Percentiles rank a stretch among this genome's conserved stretches.
phyloP scores from a whole-genome alignment of 1,140 invertebrate genomes.

The Drosophila ironensis region DNA sequence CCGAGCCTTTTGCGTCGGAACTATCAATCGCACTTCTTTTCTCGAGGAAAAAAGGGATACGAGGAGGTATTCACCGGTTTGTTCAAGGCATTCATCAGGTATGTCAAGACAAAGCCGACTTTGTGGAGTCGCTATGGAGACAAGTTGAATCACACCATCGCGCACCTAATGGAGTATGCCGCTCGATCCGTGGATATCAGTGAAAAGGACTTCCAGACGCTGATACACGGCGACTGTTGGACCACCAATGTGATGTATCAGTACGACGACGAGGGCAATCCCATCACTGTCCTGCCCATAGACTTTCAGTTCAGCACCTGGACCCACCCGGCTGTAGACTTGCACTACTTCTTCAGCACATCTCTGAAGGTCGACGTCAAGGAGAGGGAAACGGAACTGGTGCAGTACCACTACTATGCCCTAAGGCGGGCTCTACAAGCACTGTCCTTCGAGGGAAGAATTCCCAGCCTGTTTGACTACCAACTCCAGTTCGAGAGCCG shows the following conservation, averaged over 20 bases:
- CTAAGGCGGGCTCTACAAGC: conserved; percentile 31
- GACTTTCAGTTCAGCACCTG: conserved; percentile 68
- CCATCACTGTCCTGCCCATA: conserved; percentile 78
- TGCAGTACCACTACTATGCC: conserved; percentile 62
- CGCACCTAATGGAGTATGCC: conserved; percentile 57
- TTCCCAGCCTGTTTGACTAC: conserved; percentile 63
- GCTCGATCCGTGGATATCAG: conserved; percentile 49
- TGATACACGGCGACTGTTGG: conserved; percentile 86
- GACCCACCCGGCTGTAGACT: conserved; percentile 52
- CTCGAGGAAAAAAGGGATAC: conserved; percentile 18
- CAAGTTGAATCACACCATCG: conserved; percentile 43
- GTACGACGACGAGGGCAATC: conserved; percentile 79
- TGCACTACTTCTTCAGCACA: conserved; percentile 71
- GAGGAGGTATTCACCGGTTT: conserved; percentile 13
- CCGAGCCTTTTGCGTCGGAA: conserved; percentile 22
- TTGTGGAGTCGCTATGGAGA: conserved; percentile 37
- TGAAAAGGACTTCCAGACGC: conserved; percentile 83
- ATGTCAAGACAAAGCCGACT: conserved; percentile 28
- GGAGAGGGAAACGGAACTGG: conserved; percentile 31
- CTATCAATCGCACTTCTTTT: conserved; percentile 39
- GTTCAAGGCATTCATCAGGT: conserved; percentile 37
- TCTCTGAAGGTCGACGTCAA: conserved; percentile 45
- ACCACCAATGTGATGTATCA: conserved; percentile 86
- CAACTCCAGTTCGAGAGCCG: conserved; percentile 53
- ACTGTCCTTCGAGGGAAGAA: conserved; percentile 35